Evolutionary conservation across 2,113 vertebrate species (phyloP), one percentile per base, ranked within the genome.

Genomic region (Verasper variegatus): DNA sequence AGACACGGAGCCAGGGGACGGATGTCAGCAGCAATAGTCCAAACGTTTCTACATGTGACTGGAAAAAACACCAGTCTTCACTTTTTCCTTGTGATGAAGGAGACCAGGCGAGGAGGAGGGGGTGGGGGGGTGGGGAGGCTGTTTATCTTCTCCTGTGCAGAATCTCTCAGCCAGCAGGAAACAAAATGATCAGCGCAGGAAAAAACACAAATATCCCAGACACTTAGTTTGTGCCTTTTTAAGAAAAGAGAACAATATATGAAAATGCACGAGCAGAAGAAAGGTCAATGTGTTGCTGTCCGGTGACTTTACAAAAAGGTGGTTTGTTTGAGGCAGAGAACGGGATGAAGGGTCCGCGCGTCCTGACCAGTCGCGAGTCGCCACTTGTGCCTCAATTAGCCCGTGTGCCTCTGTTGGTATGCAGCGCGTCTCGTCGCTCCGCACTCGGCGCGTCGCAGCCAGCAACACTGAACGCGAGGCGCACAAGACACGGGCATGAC

Each of bases 361-460:
- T 88, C 81, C 81, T 55, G 82, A 57, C 15, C 80, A 62, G 69
- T 5, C 45, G 45, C 45, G 5, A 47, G 15, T 17, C 45, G 45
- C 45, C 45, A 2, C 45, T 47, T 47, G 45, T 47, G 45, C 45
- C 45, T 74, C 73, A 78, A 85, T 83, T 76, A 74, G 76, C 76
- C 56, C 55, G 80, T 77, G 17, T 60, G 74, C 84, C 77, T 89
- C 85, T 82, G 87, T 88, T 89, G 87, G 92, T 92, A 92, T 93
- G 94, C 92, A 93, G 89, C 87, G 91, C 91, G 90, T 68, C 88
- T 86, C 88, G 84, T 72, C 80, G 84, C 86, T 91, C 86, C 83
- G 90, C 84, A 90, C 84, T 90, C 87, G 57, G 87, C 82, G 92
- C 92, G 91, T 92, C 90, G 85, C 90, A 91, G 85, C 62, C 86